These are phyloP conservation scores for Dicycla oo DNA, from an alignment of 2,888 invertebrate genomes.

Conservation along the genomic window DNA sequence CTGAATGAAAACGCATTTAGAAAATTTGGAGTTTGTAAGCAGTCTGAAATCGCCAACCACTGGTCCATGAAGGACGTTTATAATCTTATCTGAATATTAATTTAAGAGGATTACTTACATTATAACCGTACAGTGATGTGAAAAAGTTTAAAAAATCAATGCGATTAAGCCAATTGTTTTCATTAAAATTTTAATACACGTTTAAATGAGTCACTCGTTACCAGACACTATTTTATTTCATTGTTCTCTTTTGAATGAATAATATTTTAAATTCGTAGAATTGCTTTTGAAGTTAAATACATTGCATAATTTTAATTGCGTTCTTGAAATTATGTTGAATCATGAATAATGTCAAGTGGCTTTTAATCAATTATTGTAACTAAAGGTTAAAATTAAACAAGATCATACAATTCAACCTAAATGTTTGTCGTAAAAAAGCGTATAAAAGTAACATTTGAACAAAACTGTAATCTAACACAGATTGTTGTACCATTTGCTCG, in stretches of 20 bases:
- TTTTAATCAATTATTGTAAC: not conserved
- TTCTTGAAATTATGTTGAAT: not conserved
- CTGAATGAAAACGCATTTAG: too few relatives aligned
- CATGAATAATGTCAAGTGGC: not conserved
- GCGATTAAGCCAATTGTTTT: constrained; percentile 19
- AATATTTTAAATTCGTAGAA: constrained; percentile 12
- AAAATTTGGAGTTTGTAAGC: not conserved
- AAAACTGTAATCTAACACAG: constrained; percentile 9
- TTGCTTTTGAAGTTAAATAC: constrained; percentile 4
- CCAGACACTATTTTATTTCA: constrained; percentile 17
- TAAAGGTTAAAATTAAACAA: not conserved
- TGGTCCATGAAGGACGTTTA: not conserved
- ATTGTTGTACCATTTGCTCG: constrained; percentile 33
- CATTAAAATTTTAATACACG: constrained; percentile 5
- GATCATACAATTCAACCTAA: not conserved
- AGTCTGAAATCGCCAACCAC: not conserved
- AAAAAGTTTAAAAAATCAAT: constrained; percentile 11
- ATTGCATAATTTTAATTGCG: not conserved
- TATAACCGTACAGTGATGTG: not conserved
- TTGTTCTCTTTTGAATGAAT: constrained; percentile 16
- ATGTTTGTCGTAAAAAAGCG: not conserved
- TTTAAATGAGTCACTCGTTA: constrained; percentile 22
- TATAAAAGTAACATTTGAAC: not conserved
- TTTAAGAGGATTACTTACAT: not conserved
- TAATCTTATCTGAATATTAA: not conserved